Evolutionary conservation across 1,140 invertebrate genomes (phyloP).

Genomic region (Drosophila mauritiana): DNA sequence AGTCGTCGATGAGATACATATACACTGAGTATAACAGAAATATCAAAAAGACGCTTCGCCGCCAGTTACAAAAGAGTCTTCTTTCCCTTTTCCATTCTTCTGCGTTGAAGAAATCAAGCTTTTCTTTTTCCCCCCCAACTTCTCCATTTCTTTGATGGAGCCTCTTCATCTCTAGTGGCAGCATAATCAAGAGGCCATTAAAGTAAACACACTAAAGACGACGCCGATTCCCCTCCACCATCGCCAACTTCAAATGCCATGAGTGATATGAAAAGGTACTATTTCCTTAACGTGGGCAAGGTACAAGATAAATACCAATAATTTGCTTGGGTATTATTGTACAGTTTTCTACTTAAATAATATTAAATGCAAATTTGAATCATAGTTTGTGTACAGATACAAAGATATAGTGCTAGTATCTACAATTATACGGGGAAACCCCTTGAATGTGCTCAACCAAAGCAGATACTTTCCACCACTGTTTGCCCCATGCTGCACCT

Average conservation of each 20-base stretch:
- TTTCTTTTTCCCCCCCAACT: constrained; percentile 13
- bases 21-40: constrained; percentile 1
- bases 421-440: too few species aligned
- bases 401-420: too few species aligned
- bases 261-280: constrained; percentile 24
- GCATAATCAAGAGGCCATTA: constrained; percentile 76
- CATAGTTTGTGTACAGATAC: too few species aligned
- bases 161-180: constrained; percentile 21
- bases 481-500: background rate
- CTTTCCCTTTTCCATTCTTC: constrained; percentile 52
- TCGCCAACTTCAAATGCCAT: background rate
- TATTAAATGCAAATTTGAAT: too few species aligned
- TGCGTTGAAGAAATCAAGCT: constrained; percentile 23
- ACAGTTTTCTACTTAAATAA: too few species aligned
- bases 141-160: constrained; percentile 40
- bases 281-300: background rate
- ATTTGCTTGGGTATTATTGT: background rate
- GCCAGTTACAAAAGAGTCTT: constrained; percentile 52
- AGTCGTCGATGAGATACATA: constrained; percentile 35
- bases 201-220: constrained; percentile 54
- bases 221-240: constrained; percentile 14
- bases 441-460: too few species aligned
- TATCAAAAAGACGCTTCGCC: constrained; percentile 48
- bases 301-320: background rate
- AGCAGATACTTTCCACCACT: background rate